Conservation (phyloP, 2,113 vertebrate genomes). For the Panurus biarmicus region DNA sequence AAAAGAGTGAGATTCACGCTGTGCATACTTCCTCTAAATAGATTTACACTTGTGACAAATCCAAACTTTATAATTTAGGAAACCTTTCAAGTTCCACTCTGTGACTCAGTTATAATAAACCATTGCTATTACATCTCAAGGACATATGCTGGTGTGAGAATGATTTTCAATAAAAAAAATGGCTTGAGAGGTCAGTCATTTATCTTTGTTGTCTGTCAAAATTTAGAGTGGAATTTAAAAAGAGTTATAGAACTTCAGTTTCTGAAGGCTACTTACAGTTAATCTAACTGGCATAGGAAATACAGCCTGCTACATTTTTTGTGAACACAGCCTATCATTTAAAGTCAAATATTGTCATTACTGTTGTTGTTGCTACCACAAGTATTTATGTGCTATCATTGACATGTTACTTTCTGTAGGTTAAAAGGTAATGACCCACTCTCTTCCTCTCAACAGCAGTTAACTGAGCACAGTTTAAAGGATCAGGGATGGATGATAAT, state of each 20-base stretch:
- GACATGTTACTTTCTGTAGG: not conserved
- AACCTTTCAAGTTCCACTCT: not conserved
- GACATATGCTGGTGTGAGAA: not conserved
- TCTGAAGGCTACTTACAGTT: not conserved
- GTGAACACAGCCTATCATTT: not conserved
- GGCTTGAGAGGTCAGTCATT: not conserved
- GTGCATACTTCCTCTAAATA: not conserved
- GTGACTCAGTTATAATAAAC: not conserved
- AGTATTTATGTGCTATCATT: not conserved
- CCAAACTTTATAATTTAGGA: not conserved
- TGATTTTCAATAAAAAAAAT: conserved; percentile 8
- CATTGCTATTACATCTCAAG: not conserved
- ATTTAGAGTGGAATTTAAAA: conserved; percentile 8
- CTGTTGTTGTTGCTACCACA: not conserved
- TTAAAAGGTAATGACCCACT: not conserved
- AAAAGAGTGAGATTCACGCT: not conserved
- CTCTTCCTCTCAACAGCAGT: not conserved
- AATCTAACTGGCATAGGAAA: not conserved
- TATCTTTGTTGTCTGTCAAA: conserved; percentile 27
- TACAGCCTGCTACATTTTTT: not conserved
- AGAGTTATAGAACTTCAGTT: not conserved
- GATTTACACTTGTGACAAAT: not conserved
- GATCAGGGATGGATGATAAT: not conserved
- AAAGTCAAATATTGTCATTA: not conserved
- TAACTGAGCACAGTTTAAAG: not conserved